phyloP scores from a whole-genome alignment of 2,888 invertebrate genomes.

The Philhelius pedissequus region DNA sequence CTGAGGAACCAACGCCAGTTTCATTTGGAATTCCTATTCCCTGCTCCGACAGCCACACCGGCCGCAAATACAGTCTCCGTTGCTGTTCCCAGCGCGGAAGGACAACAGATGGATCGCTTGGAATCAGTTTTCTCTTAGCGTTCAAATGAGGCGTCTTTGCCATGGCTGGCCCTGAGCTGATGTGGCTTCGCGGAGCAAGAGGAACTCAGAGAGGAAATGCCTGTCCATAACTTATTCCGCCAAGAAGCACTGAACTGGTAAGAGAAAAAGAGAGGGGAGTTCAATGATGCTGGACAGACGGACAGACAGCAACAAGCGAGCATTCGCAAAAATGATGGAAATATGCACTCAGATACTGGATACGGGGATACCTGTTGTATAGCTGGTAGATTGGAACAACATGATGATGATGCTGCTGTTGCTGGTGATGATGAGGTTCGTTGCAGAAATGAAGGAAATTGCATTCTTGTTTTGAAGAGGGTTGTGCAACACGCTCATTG shows the following conservation, averaged over 20 bases:
- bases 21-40: not conserved
- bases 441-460: constrained; percentile 21
- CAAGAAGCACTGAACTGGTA: not conserved
- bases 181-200: not conserved
- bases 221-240: constrained; percentile 50
- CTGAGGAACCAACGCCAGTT: constrained; percentile 45
- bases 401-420: constrained; percentile 34
- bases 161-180: not conserved
- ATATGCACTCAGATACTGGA: constrained; percentile 65
- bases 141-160: not conserved
- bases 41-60: not conserved
- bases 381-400: constrained; percentile 43
- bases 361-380: constrained; percentile 44
- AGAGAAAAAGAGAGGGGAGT: constrained; percentile 13
- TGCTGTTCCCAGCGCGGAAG: constrained; percentile 1
- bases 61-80: no score
- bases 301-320: constrained; percentile 52
- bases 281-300: constrained; percentile 26
- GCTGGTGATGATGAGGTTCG: constrained; percentile 19
- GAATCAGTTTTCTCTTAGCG: constrained; percentile 58
- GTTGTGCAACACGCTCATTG: constrained; percentile 56
- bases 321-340: constrained; percentile 65
- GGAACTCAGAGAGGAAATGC: constrained; percentile 52
- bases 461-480: constrained; percentile 21
- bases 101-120: constrained; percentile 65